A percentile compares a stretch with the other conserved stretches of the same genome.
Conservation (phyloP, 2,888 invertebrate genomes). For the Mongoloraphidia duomilia region DNA sequence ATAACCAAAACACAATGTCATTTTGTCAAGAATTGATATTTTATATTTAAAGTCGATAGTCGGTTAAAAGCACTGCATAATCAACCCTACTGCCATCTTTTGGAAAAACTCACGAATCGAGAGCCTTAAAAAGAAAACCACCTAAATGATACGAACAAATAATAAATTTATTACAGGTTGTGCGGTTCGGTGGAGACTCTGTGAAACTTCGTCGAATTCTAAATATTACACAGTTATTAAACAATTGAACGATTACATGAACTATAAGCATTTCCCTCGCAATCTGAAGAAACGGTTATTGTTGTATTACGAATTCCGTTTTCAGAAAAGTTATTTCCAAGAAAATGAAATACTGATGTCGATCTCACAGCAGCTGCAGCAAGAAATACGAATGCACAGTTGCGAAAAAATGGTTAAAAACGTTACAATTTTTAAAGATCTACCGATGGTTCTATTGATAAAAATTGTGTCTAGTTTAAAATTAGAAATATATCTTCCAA, state of each 20-base stretch:
- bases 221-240: conserved; percentile 38
- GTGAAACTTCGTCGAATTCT: conserved; percentile 7
- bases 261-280: conserved; percentile 38
- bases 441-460: conserved; percentile 32
- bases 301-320: conserved; percentile 41
- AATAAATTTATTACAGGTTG: too few relatives aligned
- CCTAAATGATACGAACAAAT: too few relatives aligned
- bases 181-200: too few relatives aligned
- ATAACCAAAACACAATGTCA: too few relatives aligned
- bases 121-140: too few relatives aligned
- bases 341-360: conserved; percentile 37
- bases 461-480: conserved; percentile 34
- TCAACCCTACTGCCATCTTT: too few relatives aligned
- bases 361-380: conserved; percentile 34
- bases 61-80: too few relatives aligned
- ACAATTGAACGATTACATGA: conserved; percentile 41
- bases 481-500: conserved; percentile 36
- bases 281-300: conserved; percentile 37
- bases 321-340: conserved; percentile 40
- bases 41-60: too few relatives aligned
- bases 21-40: too few relatives aligned
- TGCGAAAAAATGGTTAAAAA: conserved; percentile 39
- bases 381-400: conserved; percentile 37
- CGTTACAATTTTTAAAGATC: conserved; percentile 36
- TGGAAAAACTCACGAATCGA: too few relatives aligned